A percentile compares a stretch with the other conserved stretches of the same genome.
These are phyloP conservation scores for Oenanthe melanoleuca DNA, from an alignment of 2,113 vertebrate genomes.

Conservation along the genomic window DNA sequence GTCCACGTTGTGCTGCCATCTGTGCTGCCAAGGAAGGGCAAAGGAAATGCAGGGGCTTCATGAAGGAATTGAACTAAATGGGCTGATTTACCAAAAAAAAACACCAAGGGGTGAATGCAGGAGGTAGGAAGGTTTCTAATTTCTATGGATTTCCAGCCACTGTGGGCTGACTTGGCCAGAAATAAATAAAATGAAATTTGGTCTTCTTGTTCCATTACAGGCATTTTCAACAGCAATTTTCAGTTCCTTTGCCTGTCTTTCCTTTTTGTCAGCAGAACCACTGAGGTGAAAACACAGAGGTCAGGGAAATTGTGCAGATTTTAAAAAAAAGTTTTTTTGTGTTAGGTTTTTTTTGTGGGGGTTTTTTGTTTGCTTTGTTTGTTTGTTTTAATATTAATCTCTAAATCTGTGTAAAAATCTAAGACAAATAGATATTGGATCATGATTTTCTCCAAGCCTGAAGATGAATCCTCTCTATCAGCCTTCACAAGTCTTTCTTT, in stretches of 20 bases:
- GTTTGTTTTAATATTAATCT: neutral
- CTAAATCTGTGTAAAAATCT: neutral
- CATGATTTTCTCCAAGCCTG: neutral
- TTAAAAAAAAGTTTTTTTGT: too few relatives aligned
- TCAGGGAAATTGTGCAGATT: neutral
- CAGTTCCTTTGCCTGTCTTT: neutral
- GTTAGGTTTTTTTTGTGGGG: neutral
- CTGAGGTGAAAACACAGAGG: neutral
- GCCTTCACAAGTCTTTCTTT: neutral
- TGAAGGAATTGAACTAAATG: neutral
- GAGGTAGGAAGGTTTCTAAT: neutral
- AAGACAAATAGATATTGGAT: neutral
- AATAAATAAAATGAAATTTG: neutral
- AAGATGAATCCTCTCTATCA: neutral
- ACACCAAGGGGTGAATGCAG: neutral
- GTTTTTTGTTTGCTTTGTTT: neutral
- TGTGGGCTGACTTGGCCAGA: neutral
- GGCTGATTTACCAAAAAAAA: neutral
- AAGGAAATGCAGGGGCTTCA: neutral
- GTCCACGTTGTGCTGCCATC: neutral
- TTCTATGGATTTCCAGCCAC: neutral
- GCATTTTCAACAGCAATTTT: neutral
- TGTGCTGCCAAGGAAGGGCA: neutral
- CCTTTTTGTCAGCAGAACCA: neutral
- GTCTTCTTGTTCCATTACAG: neutral